These are phyloP conservation scores for Calypte anna DNA, from an alignment of 2,113 vertebrate species.

Conservation along the genomic window DNA sequence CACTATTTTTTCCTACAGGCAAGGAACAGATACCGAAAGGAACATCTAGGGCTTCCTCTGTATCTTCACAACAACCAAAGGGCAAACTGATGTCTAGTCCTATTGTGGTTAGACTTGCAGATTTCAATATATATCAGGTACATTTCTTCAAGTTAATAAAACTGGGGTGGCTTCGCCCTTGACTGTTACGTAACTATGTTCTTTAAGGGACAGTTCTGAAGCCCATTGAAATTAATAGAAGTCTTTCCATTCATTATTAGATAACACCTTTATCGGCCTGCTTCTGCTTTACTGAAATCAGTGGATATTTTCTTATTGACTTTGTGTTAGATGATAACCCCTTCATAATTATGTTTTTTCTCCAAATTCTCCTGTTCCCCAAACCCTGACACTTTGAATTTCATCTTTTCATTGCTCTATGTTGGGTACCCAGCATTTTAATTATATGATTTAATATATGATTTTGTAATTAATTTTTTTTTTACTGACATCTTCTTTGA, in stretches of 20 bases:
- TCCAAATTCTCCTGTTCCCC: neutral
- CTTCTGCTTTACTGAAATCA: neutral
- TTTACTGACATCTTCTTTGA: neutral
- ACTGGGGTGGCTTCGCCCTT: neutral
- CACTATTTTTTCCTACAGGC: slow-evolving; percentile 72
- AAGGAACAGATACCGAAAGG: slow-evolving; percentile 76
- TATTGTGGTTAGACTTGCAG: slow-evolving; percentile 93
- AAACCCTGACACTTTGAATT: neutral
- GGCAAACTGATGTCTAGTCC: slow-evolving; percentile 96
- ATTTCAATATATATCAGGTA: slow-evolving; percentile 99
- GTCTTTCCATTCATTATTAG: neutral
- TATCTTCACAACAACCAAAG: slow-evolving; percentile 80
- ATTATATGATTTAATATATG: neutral
- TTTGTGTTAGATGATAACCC: neutral
- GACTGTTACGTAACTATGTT: neutral
- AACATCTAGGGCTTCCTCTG: slow-evolving; percentile 79
- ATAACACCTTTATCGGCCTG: neutral
- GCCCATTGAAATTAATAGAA: neutral
- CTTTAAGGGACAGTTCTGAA: neutral
- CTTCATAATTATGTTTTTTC: neutral
- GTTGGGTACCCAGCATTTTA: neutral
- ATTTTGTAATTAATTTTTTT: neutral
- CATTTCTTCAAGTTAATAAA: slow-evolving; percentile 46
- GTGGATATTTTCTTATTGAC: neutral
- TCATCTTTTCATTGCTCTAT: neutral